Conservation (phyloP, 2,113 vertebrate species). For the Corythoichthys intestinalis region DNA sequence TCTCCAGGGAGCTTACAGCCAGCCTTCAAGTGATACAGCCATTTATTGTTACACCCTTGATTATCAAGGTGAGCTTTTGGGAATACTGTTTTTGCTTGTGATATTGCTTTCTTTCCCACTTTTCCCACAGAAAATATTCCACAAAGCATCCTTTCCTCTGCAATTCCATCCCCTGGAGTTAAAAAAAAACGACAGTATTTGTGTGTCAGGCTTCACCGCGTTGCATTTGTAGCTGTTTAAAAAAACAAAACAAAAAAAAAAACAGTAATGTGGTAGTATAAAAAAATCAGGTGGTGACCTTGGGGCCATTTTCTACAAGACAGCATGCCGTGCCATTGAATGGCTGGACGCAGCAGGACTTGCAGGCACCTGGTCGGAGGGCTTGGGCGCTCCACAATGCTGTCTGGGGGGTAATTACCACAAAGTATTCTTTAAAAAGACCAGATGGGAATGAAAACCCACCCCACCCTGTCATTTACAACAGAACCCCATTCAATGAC, state of each 20-base stretch:
- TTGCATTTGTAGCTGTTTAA: constrained; percentile 82
- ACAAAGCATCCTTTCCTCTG: background rate
- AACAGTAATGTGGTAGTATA: constrained; percentile 65
- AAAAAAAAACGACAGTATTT: background rate
- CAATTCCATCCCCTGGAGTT: background rate
- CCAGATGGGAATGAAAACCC: constrained; percentile 86
- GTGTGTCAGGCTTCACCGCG: background rate
- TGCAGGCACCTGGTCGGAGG: constrained; percentile 95
- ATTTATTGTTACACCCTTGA: constrained; percentile 27
- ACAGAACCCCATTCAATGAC: constrained; percentile 99
- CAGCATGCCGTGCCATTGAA: constrained; percentile 82
- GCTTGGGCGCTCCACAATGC: constrained; percentile 85
- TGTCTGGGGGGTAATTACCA: constrained; percentile 98
- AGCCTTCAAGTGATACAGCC: constrained; percentile 17
- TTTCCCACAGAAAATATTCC: background rate
- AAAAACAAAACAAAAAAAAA: constrained; percentile 77
- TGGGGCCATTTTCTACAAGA: constrained; percentile 78
- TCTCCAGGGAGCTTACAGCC: constrained; percentile 29
- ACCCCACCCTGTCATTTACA: constrained; percentile 95
- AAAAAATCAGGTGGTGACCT: constrained; percentile 87
- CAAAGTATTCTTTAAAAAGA: constrained; percentile 99
- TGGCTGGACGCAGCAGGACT: constrained; percentile 88
- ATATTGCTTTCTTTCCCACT: background rate
- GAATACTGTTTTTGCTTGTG: background rate
- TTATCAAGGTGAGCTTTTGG: background rate